Evolutionary conservation across 1,140 invertebrate genomes (phyloP).

Genomic region (Chironomus striatipennis): DNA sequence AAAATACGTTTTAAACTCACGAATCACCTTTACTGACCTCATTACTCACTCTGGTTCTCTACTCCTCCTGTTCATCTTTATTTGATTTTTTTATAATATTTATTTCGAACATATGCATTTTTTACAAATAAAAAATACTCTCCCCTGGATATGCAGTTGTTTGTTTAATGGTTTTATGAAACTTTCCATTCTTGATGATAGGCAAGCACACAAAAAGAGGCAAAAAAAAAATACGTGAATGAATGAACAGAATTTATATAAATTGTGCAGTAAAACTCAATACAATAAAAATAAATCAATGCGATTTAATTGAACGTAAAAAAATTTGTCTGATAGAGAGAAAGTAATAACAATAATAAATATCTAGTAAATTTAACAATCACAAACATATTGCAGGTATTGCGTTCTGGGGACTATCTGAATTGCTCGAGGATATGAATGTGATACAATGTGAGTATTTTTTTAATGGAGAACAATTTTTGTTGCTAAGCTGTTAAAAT

Average conservation of each 20-base stretch:
- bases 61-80: background rate
- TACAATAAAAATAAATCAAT: constrained; percentile 24
- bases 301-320: constrained; percentile 23
- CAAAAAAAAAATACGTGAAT: background rate
- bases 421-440: no score
- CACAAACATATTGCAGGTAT: no score
- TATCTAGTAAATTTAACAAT: no score
- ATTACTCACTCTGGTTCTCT: background rate
- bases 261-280: background rate
- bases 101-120: no score
- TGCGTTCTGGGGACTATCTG: no score
- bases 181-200: background rate
- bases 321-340: background rate
- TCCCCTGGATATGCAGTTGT: constrained; percentile 11
- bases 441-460: no score
- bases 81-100: no score
- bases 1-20: no score
- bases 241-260: background rate
- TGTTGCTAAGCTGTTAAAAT: no score
- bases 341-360: no score
- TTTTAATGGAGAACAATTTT: no score
- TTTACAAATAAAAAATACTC: background rate
- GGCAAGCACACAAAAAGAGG: background rate
- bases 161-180: constrained; percentile 19
- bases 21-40: no score